A percentile compares a stretch with the other conserved stretches of the same genome.
phyloP scores from a whole-genome alignment of 2,797 vertebrate genomes.

The Dryobates pubescens region DNA sequence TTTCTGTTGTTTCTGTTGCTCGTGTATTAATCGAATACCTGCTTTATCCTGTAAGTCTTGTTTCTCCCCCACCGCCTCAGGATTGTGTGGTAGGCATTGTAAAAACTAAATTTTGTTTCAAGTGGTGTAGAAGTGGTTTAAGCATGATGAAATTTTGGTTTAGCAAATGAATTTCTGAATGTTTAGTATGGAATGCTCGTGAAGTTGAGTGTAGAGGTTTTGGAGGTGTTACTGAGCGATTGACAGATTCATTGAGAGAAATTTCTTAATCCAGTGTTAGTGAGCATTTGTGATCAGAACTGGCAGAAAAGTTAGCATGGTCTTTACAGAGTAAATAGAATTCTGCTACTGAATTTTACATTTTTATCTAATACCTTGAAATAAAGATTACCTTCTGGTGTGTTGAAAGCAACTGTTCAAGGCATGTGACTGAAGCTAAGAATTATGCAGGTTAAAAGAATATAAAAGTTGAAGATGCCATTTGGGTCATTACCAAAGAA shows the following conservation, averaged over 20 bases:
- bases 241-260: neutral
- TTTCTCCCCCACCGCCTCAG: neutral
- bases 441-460: neutral
- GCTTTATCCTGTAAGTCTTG: neutral
- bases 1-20: neutral
- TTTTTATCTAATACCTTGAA: neutral
- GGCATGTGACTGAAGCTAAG: neutral
- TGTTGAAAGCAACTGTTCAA: neutral
- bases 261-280: accelerated
- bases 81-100: neutral
- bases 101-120: neutral
- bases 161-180: neutral
- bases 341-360: neutral
- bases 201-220: neutral
- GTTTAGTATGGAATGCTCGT: accelerated
- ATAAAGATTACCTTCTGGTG: neutral
- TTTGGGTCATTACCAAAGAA: neutral
- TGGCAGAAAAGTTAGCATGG: neutral
- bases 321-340: neutral
- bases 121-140: neutral
- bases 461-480: neutral
- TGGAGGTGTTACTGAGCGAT: neutral
- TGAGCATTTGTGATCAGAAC: neutral
- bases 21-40: neutral
- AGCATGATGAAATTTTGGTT: accelerated